Base-by-base conservation (phyloP, 2,888 invertebrate species). In the Harpalus rufipes region DNA sequence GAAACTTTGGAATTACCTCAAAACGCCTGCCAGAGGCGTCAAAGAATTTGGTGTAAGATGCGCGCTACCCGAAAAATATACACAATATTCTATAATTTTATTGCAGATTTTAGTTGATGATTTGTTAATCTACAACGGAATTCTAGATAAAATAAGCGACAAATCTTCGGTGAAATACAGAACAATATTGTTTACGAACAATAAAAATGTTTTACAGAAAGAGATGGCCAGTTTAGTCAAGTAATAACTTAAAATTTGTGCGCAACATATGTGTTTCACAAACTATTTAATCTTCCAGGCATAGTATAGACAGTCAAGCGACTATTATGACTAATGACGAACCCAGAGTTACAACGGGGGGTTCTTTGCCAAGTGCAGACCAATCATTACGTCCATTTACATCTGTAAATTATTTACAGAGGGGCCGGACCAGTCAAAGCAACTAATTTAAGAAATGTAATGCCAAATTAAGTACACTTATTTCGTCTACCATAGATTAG, bases 1-100 rank as follows among this genome's bases (percentile, higher is more conserved):
- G 85, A 95, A 95, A 89, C 91, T 97, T 86, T 97, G 96, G 96
- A 97, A 97, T 91, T 97, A 97, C 89, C 94, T 94, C 41, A 97
- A 97, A 91, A 96, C 95, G 0, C 93, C 95, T 0, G 92, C 91
- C 5, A 92, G 97, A 88, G 96, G 96, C 7, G 95, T 96, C 25
- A 96, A 96, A 89, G 96, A 97, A 91, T 95, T 96, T 90, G 96
- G 94, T 86, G 96, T 96, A 91, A 61, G 41, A 51, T 32, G 10
- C 12, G 14, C 12, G 44, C 12, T 8, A 51, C 10, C 6, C 44
- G 12, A 51, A 32, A 32, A 32, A 32, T 4, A 32, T 5, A 32
- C 32, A 32, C 32, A 32, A 44, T 5, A 44, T 10, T 44, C 51
- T 68, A 14, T 58, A 80, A 8, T 68, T 76, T 78, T 74, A 83